A percentile compares a stretch with the other conserved stretches of the same genome.
phyloP scores from a whole-genome alignment of 2,797 vertebrate species.

The Typhlichthys subterraneus region DNA sequence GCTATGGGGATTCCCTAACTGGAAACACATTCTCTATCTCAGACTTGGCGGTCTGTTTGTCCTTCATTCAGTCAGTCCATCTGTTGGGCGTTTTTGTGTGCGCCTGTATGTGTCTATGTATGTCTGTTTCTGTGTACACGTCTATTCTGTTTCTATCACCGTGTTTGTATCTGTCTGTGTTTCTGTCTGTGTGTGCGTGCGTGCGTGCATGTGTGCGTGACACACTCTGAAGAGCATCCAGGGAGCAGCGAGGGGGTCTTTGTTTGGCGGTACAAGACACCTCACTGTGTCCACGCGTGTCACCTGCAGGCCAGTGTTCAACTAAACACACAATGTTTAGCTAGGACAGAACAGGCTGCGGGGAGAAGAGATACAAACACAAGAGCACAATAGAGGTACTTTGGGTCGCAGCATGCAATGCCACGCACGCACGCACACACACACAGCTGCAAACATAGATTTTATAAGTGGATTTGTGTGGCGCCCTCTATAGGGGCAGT shows the following conservation, averaged over 20 bases:
- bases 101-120: slow-evolving; percentile 11
- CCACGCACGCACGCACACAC: slow-evolving; percentile 41
- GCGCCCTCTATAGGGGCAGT: slow-evolving; percentile 60
- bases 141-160: slow-evolving; percentile 19
- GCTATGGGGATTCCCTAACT: slow-evolving; percentile 74
- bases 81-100: slow-evolving; percentile 6
- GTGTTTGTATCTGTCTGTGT: slow-evolving; percentile 17
- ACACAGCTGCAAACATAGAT: slow-evolving; percentile 61
- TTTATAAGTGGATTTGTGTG: slow-evolving; percentile 51
- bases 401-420: slow-evolving; percentile 45
- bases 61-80: slow-evolving; percentile 19
- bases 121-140: slow-evolving; percentile 24
- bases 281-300: slow-evolving; percentile 37
- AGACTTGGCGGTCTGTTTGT: slow-evolving; percentile 28
- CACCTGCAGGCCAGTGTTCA: slow-evolving; percentile 60
- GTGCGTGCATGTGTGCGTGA: not conserved
- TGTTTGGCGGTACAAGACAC: slow-evolving; percentile 23
- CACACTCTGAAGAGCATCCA: too few species aligned
- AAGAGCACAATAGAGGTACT: slow-evolving; percentile 29
- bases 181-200: slow-evolving; percentile 17
- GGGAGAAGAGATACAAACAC: slow-evolving; percentile 11
- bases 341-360: slow-evolving; percentile 29
- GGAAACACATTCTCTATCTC: slow-evolving; percentile 51
- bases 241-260: slow-evolving; percentile 19
- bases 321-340: slow-evolving; percentile 26